Conservation (phyloP, 1,140 invertebrate species). For the Mya arenaria region DNA sequence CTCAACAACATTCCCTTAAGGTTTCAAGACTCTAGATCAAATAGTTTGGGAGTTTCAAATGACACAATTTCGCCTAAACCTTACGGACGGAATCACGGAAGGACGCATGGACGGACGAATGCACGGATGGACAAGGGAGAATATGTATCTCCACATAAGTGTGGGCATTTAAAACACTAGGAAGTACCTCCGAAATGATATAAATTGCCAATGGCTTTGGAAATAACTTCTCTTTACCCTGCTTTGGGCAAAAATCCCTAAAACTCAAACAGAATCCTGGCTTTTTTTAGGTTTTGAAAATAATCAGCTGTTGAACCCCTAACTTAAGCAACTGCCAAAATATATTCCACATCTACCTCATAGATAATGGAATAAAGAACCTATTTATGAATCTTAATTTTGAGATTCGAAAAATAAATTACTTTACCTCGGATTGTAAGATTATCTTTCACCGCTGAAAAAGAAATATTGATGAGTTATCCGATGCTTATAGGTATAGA, state of each 20-base stretch:
- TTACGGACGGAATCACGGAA: no score
- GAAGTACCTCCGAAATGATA: no score
- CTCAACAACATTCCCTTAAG: no score
- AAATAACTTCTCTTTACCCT: no score
- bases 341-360: neutral
- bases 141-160: no score
- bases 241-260: neutral
- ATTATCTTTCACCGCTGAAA: slow-evolving; percentile 31
- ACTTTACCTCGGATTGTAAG: slow-evolving; percentile 6
- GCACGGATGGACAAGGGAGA: no score
- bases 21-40: no score
- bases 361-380: neutral
- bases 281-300: neutral
- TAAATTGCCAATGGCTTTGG: no score
- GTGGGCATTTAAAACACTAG: no score
- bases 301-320: neutral
- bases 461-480: neutral
- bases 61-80: no score
- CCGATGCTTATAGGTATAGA: neutral
- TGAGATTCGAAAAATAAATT: neutral
- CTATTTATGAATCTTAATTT: neutral
- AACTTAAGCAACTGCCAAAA: neutral
- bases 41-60: no score
- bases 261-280: neutral
- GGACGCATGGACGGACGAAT: no score